Percentiles rank a stretch among this genome's conserved stretches.
phyloP scores from a whole-genome alignment of 2,797 vertebrate species.

The Cynodonichthys magdalenae region DNA sequence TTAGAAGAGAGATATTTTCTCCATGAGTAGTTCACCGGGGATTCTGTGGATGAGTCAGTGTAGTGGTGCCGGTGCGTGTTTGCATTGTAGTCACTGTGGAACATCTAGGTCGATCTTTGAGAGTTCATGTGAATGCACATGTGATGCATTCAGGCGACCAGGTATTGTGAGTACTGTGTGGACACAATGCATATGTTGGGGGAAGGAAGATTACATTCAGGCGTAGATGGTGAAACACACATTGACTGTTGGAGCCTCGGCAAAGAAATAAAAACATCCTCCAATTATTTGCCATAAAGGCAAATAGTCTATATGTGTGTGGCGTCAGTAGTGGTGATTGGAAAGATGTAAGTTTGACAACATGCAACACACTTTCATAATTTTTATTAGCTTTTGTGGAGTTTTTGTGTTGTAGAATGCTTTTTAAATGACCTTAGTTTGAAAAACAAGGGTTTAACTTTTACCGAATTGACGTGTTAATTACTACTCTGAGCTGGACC shows the following conservation, averaged over 20 bases:
- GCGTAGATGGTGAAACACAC: constrained; percentile 41
- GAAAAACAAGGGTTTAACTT: too few species aligned
- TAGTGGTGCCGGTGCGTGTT: constrained; percentile 36
- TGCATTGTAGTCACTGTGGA: constrained; percentile 53
- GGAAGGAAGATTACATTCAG: constrained; percentile 41
- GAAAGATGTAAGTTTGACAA: constrained; percentile 57
- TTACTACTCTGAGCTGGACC: too few species aligned
- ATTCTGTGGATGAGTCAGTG: constrained; percentile 57
- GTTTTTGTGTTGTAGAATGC: too few species aligned
- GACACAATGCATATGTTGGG: constrained; percentile 58
- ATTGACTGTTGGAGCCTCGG: constrained; percentile 49
- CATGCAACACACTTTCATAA: not conserved
- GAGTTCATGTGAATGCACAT: constrained; percentile 69
- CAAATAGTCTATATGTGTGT: constrained; percentile 57
- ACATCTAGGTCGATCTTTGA: constrained; percentile 74
- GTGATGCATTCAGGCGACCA: constrained; percentile 58
- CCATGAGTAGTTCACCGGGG: constrained; percentile 41
- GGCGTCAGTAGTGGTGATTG: constrained; percentile 39
- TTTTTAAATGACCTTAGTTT: too few species aligned
- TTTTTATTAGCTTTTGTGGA: too few species aligned
- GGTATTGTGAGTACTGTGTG: constrained; percentile 61
- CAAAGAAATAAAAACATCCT: constrained; percentile 67
- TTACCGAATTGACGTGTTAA: too few species aligned
- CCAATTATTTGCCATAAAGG: constrained; percentile 77
- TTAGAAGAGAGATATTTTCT: constrained; percentile 37